Evolutionary conservation across 1,140 invertebrate species (phyloP), one percentile per base, ranked within the genome.

Genomic region (Drosophila parvula): DNA sequence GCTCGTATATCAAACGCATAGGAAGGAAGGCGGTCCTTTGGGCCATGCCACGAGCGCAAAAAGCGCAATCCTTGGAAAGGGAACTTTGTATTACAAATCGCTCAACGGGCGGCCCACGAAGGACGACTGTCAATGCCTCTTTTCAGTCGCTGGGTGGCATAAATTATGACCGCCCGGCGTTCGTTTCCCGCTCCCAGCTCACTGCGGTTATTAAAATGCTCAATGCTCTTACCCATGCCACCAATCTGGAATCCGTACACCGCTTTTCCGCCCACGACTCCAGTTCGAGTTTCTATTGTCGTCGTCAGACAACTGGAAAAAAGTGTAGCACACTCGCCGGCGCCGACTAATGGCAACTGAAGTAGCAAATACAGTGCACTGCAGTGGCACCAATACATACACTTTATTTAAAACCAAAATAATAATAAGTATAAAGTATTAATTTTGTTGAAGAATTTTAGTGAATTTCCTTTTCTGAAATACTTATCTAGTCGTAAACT

Each of bases 131-230:
- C 79, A 76, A 79, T 86, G 64, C 45, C 51, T 45, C 67, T 73
- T 74, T 79, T 63, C 67, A 43, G 74, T 57, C 68, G 69, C 78
- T 90, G 85, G 84, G 85, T 89, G 84, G 85, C 85, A 89, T 89
- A 90, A 89, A 89, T 89, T 89, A 89, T 89, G 56, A 81, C 67
- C 63, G 69, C 78, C 74, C 73, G 60, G 62, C 74, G 38, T 28
- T 67, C 58, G 38, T n/a, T 58, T 27, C 75, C 50, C 57, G 9
- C 22, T 22, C 43, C 22, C n/a, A 36, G 28, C 5, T n/a, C 44
- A 64, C 78, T 85, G 84, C 70, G 85, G 84, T 89, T 89, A 89
- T 89, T 89, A 89, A 89, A 89, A 90, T 89, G 65, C 74, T 89
- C 84, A 89, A 88, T 89, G 84, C 84, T 90, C 81, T 89, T 84